Evolutionary conservation across 53 echinoderm and acorn worm species (phyloP).

Genomic region (Patiria pectinifera): DNA sequence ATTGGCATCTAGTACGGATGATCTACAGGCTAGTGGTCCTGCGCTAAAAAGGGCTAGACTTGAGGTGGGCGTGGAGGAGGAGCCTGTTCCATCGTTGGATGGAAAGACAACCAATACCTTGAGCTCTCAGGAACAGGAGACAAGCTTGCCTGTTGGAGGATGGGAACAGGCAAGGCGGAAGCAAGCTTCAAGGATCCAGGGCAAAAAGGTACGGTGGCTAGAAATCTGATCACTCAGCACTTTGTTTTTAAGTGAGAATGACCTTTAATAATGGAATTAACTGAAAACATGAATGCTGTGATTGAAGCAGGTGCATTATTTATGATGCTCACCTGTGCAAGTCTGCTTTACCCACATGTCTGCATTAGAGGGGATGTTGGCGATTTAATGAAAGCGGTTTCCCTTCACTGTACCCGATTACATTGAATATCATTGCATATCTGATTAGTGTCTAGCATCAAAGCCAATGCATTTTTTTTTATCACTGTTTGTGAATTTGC

Average conservation of each 20-base stretch:
- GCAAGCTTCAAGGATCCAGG: slow-evolving; percentile 61
- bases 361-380: no score
- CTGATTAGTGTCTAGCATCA: no score
- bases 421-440: no score
- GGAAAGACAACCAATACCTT: background rate
- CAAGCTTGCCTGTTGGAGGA: background rate
- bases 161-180: slow-evolving; percentile 70
- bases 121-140: background rate
- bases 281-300: background rate
- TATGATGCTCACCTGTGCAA: no score
- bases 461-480: no score
- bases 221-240: background rate
- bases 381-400: no score
- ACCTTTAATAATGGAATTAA: no score
- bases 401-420: no score
- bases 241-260: background rate
- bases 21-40: background rate
- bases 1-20: background rate
- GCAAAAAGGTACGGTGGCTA: slow-evolving; percentile 63
- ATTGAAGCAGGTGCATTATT: background rate
- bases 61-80: slow-evolving; percentile 7
- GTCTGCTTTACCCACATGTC: no score
- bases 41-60: slow-evolving; percentile 15
- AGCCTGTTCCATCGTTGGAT: background rate
- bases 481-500: no score